Conservation (phyloP, 2,113 vertebrate genomes). For the Protomyctophum bolini region DNA sequence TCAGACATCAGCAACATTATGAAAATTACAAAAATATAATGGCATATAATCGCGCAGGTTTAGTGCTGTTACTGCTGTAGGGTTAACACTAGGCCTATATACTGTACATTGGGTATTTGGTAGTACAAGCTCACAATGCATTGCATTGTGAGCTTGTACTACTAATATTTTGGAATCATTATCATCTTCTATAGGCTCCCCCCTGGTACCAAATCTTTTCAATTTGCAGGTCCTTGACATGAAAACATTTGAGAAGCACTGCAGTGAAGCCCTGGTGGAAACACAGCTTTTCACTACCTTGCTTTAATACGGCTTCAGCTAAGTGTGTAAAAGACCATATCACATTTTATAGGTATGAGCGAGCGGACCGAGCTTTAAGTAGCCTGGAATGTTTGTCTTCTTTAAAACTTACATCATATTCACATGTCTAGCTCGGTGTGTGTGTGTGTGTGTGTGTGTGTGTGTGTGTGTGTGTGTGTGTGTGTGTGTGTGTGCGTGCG, state of each 20-base stretch:
- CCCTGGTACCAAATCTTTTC: no score
- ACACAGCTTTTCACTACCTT: constrained; percentile 22
- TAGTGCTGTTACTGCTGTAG: no score
- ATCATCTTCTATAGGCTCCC: no score
- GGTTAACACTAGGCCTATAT: no score
- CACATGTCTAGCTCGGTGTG: constrained; percentile 10
- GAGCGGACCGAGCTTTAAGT: constrained; percentile 21
- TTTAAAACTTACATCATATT: constrained; percentile 47
- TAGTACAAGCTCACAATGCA: no score
- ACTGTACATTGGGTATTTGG: no score
- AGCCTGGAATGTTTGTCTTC: constrained; percentile 28
- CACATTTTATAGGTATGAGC: constrained; percentile 47
- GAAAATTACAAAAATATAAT: no score
- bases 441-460: constrained; percentile 1
- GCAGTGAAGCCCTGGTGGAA: constrained; percentile 33
- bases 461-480: neutral
- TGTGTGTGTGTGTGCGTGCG: constrained; percentile 9
- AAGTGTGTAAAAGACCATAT: constrained; percentile 47
- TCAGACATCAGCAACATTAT: no score
- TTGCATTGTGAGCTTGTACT: no score
- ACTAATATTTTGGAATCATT: no score
- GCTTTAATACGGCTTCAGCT: constrained; percentile 16
- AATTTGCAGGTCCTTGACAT: no score
- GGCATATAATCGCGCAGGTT: no score
- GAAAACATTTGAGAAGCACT: neutral